phyloP scores from a whole-genome alignment of 2,113 vertebrate species.

The Hydrochoerus hydrochaeris region DNA sequence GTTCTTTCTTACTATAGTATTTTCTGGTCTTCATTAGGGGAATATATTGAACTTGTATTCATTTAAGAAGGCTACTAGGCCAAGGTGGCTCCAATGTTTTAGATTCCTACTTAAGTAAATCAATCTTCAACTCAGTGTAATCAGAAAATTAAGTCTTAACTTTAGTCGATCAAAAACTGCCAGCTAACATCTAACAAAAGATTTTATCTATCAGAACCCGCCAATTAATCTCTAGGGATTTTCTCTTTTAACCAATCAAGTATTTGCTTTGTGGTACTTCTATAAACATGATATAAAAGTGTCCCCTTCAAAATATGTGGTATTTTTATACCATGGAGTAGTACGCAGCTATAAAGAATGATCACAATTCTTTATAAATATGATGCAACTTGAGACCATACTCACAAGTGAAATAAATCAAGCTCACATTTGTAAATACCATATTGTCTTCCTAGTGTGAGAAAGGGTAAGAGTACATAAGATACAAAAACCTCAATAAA shows the following conservation, averaged over 20 bases:
- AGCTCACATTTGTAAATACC: too few relatives aligned
- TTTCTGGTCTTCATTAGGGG: neutral
- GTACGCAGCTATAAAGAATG: too few relatives aligned
- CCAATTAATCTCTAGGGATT: neutral
- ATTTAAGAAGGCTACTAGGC: neutral
- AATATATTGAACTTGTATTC: slow-evolving; percentile 40
- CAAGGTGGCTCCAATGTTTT: neutral
- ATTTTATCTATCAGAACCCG: neutral
- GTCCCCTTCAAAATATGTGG: neutral
- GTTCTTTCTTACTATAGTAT: slow-evolving; percentile 44
- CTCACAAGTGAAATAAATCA: too few relatives aligned
- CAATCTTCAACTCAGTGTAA: neutral
- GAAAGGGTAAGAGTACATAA: too few relatives aligned
- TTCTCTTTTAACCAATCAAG: neutral
- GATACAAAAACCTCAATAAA: too few relatives aligned
- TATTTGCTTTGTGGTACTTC: neutral
- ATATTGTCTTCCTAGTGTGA: too few relatives aligned
- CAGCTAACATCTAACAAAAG: neutral
- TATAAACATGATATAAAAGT: neutral
- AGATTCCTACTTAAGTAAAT: neutral
- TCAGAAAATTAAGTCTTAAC: neutral
- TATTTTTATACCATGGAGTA: too few relatives aligned
- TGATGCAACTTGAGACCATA: too few relatives aligned
- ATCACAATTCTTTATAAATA: too few relatives aligned
- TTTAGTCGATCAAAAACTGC: neutral